phyloP scores from a whole-genome alignment of 2,797 vertebrate genomes.

The Chelmon rostratus region DNA sequence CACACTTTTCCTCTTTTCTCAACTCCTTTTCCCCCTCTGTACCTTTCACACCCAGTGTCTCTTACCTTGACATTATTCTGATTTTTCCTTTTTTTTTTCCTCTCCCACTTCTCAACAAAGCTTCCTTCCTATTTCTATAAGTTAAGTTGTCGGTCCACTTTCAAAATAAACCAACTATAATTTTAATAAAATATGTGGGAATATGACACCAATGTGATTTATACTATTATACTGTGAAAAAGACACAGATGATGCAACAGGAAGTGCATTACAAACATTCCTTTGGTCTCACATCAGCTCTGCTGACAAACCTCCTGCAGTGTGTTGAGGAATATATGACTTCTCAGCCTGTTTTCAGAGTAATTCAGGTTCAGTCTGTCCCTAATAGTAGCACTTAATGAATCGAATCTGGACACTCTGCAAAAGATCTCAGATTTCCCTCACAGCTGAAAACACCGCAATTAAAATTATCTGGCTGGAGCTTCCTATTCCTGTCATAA shows the following conservation, averaged over 20 bases:
- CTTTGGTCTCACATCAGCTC: constrained; percentile 35
- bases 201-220: constrained; percentile 1
- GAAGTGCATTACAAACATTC: constrained; percentile 57
- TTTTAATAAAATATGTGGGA: neutral
- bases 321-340: constrained; percentile 1
- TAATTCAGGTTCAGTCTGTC: constrained; percentile 14
- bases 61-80: neutral
- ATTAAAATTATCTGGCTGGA: neutral
- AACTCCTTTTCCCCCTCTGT: neutral
- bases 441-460: neutral
- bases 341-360: neutral
- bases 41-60: no score
- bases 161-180: neutral
- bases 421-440: neutral
- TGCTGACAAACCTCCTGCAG: constrained; percentile 34
- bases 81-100: neutral
- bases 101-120: neutral
- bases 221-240: neutral
- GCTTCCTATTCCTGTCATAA: neutral
- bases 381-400: neutral
- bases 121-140: neutral
- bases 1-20: neutral
- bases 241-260: constrained; percentile 22
- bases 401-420: neutral
- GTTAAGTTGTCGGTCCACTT: neutral